Evolutionary conservation across 2,797 vertebrate species (phyloP).

Genomic region (Enteromius viviparus): DNA sequence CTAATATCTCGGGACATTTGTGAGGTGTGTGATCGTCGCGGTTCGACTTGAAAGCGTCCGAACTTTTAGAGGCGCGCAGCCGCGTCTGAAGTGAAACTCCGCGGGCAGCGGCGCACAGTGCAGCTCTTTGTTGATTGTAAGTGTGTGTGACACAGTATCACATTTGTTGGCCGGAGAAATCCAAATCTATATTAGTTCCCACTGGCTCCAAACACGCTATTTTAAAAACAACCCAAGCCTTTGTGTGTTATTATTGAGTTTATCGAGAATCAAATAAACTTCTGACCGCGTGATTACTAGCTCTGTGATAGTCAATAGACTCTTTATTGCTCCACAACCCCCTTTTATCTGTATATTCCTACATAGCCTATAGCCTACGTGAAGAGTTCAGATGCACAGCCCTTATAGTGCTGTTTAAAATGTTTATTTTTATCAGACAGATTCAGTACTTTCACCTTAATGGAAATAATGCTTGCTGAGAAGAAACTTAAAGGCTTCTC

Average conservation of each 20-base stretch:
- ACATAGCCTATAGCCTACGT: not conserved
- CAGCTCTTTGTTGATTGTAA: slow-evolving; percentile 73
- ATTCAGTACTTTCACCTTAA: no score
- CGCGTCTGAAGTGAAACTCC: not conserved
- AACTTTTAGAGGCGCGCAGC: not conserved
- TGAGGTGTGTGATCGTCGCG: not conserved
- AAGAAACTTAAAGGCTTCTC: no score
- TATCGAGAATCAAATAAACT: not conserved
- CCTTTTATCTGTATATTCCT: not conserved
- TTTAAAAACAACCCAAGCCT: slow-evolving; percentile 19
- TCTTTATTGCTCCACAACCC: not conserved
- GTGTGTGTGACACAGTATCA: slow-evolving; percentile 65
- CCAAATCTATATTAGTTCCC: slow-evolving; percentile 58
- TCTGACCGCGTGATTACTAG: slow-evolving; percentile 17
- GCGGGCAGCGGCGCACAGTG: slow-evolving; percentile 62
- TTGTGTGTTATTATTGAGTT: slow-evolving; percentile 15
- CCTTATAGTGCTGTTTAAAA: no score
- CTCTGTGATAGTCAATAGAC: not conserved
- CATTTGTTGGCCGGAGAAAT: slow-evolving; percentile 69
- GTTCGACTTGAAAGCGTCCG: not conserved
- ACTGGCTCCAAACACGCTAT: slow-evolving; percentile 28
- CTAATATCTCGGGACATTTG: not conserved
- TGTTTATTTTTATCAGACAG: no score
- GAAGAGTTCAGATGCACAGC: no score
- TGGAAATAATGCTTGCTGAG: no score